Conservation (phyloP, 2,113 vertebrate species). For the Enhydra lutris region DNA sequence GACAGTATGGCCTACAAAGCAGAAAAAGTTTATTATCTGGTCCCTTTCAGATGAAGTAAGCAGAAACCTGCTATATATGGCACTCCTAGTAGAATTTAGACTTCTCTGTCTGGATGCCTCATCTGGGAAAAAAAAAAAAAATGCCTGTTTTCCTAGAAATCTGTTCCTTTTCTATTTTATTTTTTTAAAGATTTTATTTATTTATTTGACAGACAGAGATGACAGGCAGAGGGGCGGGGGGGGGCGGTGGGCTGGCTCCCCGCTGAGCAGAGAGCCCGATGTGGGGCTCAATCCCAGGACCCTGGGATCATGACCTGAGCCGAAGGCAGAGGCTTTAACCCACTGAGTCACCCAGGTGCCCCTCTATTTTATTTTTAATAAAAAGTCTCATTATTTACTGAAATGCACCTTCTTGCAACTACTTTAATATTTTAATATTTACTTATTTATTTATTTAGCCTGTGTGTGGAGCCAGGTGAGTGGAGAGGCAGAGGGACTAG, state of each 20-base stretch:
- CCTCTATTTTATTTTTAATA: background rate
- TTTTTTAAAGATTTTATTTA: background rate
- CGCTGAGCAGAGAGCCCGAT: too few relatives aligned
- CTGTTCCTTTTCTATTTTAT: background rate
- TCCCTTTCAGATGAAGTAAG: background rate
- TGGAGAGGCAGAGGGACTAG: background rate
- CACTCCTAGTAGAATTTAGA: background rate
- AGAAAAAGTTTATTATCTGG: background rate
- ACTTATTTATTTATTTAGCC: background rate
- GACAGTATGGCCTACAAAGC: background rate
- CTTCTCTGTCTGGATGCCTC: background rate
- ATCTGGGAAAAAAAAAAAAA: background rate
- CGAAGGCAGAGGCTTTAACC: too few relatives aligned
- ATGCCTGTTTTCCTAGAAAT: background rate
- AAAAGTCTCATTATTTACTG: background rate
- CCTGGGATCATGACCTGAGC: too few relatives aligned
- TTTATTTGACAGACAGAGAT: too few relatives aligned
- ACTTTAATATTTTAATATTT: background rate
- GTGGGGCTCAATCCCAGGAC: too few relatives aligned
- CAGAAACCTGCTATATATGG: background rate
- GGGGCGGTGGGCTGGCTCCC: background rate
- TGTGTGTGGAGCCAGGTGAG: background rate
- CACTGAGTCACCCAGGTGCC: too few relatives aligned
- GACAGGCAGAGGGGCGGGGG: too few relatives aligned
- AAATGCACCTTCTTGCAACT: background rate